Evolutionary conservation across 64 coral and sea anemone species (phyloP).

Genomic region (Dendronephthya gigantea): DNA sequence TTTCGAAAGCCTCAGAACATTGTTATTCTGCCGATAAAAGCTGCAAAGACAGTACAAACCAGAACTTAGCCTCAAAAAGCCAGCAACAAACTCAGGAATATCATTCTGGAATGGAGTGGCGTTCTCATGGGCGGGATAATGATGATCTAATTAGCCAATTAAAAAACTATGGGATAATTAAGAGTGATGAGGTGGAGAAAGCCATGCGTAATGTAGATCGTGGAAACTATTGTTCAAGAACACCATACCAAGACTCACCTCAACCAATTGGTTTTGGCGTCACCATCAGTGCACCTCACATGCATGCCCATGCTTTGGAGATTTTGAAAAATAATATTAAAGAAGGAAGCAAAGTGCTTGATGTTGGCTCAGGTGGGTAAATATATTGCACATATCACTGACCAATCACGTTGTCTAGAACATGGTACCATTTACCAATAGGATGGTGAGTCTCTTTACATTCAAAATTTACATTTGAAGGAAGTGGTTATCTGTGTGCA

Average conservation of each 20-base stretch:
- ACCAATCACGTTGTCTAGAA: no score
- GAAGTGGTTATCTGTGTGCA: conserved; percentile 88
- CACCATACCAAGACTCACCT: conserved; percentile 69
- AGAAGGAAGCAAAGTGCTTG: conserved; percentile 68
- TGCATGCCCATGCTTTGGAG: conserved; percentile 92
- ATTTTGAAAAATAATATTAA: conserved; percentile 74
- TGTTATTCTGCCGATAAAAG: not conserved
- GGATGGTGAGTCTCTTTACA: no score
- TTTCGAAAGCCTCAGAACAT: not conserved
- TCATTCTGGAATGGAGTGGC: conserved; percentile 87
- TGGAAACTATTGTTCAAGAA: conserved; percentile 47
- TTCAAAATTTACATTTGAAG: conserved; percentile 21
- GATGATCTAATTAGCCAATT: conserved; percentile 69
- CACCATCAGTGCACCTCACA: conserved; percentile 91
- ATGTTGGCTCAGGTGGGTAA: conserved; percentile 80
- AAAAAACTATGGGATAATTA: conserved; percentile 49
- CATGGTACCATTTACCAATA: no score
- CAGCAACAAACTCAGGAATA: not conserved
- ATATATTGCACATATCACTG: not conserved
- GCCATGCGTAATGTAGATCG: conserved; percentile 80
- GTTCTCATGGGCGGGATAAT: conserved; percentile 77
- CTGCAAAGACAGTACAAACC: not conserved
- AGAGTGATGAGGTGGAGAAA: conserved; percentile 47
- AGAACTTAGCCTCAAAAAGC: not conserved
- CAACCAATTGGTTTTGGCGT: conserved; percentile 88